Evolutionary conservation across 2,888 invertebrate genomes (phyloP).

Genomic region (Lycophotia porphyrea): DNA sequence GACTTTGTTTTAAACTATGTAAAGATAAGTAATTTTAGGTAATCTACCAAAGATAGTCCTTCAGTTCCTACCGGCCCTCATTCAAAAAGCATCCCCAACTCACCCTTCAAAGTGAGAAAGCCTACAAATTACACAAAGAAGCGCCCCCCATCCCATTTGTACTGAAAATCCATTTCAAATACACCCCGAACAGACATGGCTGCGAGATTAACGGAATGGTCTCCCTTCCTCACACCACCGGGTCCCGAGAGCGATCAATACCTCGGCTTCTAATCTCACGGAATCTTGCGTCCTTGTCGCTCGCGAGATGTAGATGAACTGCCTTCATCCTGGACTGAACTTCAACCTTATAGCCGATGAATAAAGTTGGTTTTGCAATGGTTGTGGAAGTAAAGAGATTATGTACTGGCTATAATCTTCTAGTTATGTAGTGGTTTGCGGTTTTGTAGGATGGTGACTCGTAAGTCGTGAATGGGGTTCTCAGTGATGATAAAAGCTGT

Average conservation of each 20-base stretch:
- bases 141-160: slow-evolving; percentile 54
- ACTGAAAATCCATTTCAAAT: slow-evolving; percentile 77
- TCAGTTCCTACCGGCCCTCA: neutral
- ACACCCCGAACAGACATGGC: slow-evolving; percentile 81
- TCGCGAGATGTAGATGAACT: slow-evolving; percentile 78
- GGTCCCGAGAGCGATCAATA: slow-evolving; percentile 75
- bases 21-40: neutral
- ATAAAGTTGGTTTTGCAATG: slow-evolving; percentile 53
- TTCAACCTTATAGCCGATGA: slow-evolving; percentile 56
- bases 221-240: slow-evolving; percentile 63
- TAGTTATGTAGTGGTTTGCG: slow-evolving; percentile 46
- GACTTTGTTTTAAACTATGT: too few relatives aligned
- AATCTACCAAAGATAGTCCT: neutral
- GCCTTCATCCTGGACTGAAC: slow-evolving; percentile 54
- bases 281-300: slow-evolving; percentile 86
- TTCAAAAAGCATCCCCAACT: neutral
- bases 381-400: slow-evolving; percentile 19
- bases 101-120: slow-evolving; percentile 44
- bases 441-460: slow-evolving; percentile 25
- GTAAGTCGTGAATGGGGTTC: slow-evolving; percentile 20
- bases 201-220: slow-evolving; percentile 85
- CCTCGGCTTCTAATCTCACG: slow-evolving; percentile 84
- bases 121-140: slow-evolving; percentile 53
- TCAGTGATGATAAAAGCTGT: neutral
- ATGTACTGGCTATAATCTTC: slow-evolving; percentile 55